Evolutionary conservation across 2,888 invertebrate genomes (phyloP), one percentile per base, ranked within the genome.

Genomic region (Oscheius onirici): DNA sequence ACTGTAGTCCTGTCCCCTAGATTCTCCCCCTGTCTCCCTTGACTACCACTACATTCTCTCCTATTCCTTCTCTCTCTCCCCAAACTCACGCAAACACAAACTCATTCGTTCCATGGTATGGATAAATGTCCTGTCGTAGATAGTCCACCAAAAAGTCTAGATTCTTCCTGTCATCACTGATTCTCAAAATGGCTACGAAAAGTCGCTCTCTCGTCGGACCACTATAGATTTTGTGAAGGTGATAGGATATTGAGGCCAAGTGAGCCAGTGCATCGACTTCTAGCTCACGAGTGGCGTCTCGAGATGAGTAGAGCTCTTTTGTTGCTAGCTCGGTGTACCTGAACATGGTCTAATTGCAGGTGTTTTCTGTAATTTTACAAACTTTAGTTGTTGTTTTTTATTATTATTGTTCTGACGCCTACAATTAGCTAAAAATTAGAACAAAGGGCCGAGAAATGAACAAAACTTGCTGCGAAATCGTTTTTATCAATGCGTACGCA

Each of bases 141-240:
- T 75, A 77, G 43, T 79, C 79, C 15, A 77, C 79, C 1, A 79
- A 46, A 57, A 79, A 79, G 41, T 79, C 79, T 8, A 75, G 71
- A 20, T 79, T 72, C 26, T 67, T 66, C 54, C 77, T 65, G 22
- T 66, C 63, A 40, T 72, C 75, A 46, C 69, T 13, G 54, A 65
- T 63, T n/a, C 78, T 66, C 49, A 72, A 73, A 41, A 79, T 75
- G 1, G 78, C 71, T 2, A 79, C 71, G 54, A 74, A 79, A 2
- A 79, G 20, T 20, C 76, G 58, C 52, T 79, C 76, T 10, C 78
- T 63, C 28, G 70, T 68, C 5, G 70, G 43, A 28, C 71, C 74
- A 24, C 20, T 41, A 24, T 63, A 54, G 20, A 70, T n/a, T 20
- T 54, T 54, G 52, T 70, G 44, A 10, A 70, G n/a, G 28, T 70